These are phyloP conservation scores for Hybognathus amarus DNA, from an alignment of 2,797 vertebrate species.

Conservation along the genomic window DNA sequence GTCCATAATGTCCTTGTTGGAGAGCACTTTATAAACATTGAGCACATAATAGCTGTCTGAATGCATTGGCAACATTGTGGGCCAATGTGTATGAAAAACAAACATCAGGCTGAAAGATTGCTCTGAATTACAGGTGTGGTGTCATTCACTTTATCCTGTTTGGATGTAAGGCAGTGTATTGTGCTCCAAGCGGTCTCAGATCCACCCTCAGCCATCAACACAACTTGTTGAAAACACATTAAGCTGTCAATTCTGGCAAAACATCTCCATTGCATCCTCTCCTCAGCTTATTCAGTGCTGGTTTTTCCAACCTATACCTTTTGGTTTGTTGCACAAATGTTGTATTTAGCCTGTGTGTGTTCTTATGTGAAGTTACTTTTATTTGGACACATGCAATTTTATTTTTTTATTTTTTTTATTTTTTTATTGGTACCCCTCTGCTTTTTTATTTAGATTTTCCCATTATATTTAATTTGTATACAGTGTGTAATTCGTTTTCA, in stretches of 20 bases:
- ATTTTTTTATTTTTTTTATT: not conserved
- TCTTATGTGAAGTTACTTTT: not conserved
- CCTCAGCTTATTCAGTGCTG: not conserved
- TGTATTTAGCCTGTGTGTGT: not conserved
- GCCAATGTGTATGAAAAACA: constrained; percentile 49
- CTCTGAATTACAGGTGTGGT: constrained; percentile 56
- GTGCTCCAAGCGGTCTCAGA: not conserved
- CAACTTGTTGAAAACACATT: constrained; percentile 32
- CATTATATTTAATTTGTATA: not conserved
- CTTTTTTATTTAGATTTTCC: not conserved
- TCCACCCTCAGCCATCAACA: constrained; percentile 18
- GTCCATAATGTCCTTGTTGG: constrained; percentile 39
- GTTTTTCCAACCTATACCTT: not conserved
- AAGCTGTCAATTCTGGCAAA: constrained; percentile 39
- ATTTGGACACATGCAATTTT: not conserved
- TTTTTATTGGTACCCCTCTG: not conserved
- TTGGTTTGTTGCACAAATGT: not conserved
- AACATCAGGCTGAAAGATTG: constrained; percentile 43
- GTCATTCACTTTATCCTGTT: constrained; percentile 39
- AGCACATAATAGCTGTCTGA: constrained; percentile 43
- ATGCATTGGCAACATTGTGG: constrained; percentile 41
- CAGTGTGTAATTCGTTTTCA: not conserved
- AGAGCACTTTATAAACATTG: constrained; percentile 53
- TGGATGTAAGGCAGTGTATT: constrained; percentile 25
- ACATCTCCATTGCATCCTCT: not conserved